A percentile compares a stretch with the other conserved stretches of the same genome.
Conservation (phyloP, 2,113 vertebrate species). For the Apodemus sylvaticus region DNA sequence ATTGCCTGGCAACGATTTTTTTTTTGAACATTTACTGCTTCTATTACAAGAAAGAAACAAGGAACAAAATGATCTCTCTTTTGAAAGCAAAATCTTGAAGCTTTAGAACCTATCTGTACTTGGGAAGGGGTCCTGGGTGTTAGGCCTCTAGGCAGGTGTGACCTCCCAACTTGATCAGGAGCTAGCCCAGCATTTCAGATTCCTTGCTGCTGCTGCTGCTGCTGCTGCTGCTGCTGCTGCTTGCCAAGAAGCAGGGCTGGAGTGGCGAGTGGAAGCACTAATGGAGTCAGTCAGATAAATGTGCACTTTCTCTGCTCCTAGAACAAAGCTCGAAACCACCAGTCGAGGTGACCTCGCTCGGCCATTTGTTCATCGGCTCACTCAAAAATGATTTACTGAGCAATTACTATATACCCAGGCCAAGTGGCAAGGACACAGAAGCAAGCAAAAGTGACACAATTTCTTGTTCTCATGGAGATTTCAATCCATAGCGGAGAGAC, state of each 20-base stretch:
- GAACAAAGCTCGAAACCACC: not conserved
- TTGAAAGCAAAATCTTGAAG: not conserved
- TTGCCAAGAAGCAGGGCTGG: not conserved
- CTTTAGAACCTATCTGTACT: not conserved
- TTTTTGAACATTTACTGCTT: constrained; percentile 10
- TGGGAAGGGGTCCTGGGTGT: not conserved
- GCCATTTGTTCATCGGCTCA: constrained; percentile 4
- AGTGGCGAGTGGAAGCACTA: not conserved
- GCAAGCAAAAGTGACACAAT: not conserved
- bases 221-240: not conserved
- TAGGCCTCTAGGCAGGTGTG: not conserved
- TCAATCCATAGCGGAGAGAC: not conserved
- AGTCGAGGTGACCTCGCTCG: not conserved
- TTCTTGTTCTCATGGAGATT: not conserved
- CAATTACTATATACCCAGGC: not conserved
- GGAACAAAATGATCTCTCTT: constrained; percentile 26
- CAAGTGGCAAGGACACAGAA: not conserved
- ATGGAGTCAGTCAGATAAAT: not conserved
- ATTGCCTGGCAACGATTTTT: not conserved
- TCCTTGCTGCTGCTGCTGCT: not conserved
- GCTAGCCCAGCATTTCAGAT: not conserved
- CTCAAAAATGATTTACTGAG: not conserved
- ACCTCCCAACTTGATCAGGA: not conserved
- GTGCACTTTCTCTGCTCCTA: not conserved
- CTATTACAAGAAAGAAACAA: constrained; percentile 45